phyloP scores from a whole-genome alignment of 2,888 invertebrate species.

The Phaedon cochleariae region DNA sequence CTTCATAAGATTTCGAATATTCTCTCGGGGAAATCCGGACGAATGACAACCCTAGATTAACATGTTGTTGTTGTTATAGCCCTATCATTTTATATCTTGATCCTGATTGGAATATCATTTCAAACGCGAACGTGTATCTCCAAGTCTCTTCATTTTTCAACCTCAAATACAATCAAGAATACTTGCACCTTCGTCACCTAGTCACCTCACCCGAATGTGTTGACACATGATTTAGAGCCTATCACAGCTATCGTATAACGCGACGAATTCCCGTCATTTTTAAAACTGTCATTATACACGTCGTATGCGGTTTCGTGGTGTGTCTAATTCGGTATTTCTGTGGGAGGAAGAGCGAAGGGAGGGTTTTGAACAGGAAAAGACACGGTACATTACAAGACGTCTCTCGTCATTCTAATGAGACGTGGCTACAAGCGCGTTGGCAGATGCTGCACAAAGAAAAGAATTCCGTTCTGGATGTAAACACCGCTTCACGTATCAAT shows the following conservation, averaged over 20 bases:
- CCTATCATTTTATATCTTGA: no score
- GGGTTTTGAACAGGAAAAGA: conserved; percentile 9
- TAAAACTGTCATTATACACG: conserved; percentile 46
- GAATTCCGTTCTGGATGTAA: not conserved
- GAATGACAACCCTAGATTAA: no score
- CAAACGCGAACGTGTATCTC: no score
- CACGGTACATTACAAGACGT: conserved; percentile 15
- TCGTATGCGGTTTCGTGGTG: conserved; percentile 31
- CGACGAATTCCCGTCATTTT: conserved; percentile 41
- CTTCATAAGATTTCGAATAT: no score
- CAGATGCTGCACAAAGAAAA: conserved; percentile 2
- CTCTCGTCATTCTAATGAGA: conserved; percentile 18
- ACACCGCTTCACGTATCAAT: not conserved
- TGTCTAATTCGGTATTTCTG: conserved; percentile 14
- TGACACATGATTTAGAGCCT: conserved; percentile 26
- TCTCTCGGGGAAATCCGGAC: no score
- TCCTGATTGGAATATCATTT: no score
- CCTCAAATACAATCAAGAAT: no score
- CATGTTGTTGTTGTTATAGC: no score
- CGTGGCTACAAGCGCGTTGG: conserved; percentile 17
- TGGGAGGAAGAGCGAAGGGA: not conserved
- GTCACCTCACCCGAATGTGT: conserved; percentile 18
- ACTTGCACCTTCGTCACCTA: no score
- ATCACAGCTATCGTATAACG: conserved; percentile 39
- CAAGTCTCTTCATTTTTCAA: no score